These are phyloP conservation scores for Mus spretus DNA, from an alignment of 2,797 vertebrate species.

Conservation along the genomic window DNA sequence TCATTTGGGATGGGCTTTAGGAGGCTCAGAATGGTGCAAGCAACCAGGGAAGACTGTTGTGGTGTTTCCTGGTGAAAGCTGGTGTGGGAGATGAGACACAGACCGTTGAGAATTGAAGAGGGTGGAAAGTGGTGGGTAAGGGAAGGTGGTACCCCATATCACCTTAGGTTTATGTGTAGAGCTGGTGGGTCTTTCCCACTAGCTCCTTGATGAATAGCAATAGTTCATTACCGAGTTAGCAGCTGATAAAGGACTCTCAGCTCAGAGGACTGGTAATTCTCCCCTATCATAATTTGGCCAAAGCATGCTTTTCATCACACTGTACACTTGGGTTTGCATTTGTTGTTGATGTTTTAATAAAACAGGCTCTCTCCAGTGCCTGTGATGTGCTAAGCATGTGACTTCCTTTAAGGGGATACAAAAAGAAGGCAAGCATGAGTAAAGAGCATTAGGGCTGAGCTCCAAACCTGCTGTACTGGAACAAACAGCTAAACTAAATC, in stretches of 20 bases:
- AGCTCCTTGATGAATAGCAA: neutral
- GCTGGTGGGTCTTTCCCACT: neutral
- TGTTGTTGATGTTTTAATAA: conserved; percentile 18
- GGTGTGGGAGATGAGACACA: neutral
- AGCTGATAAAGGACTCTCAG: conserved; percentile 21
- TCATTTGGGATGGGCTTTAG: neutral
- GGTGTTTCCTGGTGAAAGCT: neutral
- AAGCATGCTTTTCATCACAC: neutral
- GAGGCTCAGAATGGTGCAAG: accelerated
- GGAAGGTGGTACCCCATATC: neutral
- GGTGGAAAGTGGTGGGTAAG: neutral
- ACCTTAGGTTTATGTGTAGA: neutral
- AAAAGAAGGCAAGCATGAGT: neutral
- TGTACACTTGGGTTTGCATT: conserved; percentile 9
- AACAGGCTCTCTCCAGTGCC: neutral
- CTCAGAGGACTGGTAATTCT: neutral
- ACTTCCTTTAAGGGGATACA: neutral
- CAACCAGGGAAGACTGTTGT: neutral
- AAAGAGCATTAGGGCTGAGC: neutral
- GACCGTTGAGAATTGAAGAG: neutral
- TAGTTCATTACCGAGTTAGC: neutral
- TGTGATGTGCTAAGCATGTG: neutral
- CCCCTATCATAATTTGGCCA: conserved; percentile 3
- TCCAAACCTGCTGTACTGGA: neutral
- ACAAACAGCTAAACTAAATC: conserved; percentile 19